phyloP scores from a whole-genome alignment of 1,140 invertebrate genomes.

The Schmidtea mediterranea region DNA sequence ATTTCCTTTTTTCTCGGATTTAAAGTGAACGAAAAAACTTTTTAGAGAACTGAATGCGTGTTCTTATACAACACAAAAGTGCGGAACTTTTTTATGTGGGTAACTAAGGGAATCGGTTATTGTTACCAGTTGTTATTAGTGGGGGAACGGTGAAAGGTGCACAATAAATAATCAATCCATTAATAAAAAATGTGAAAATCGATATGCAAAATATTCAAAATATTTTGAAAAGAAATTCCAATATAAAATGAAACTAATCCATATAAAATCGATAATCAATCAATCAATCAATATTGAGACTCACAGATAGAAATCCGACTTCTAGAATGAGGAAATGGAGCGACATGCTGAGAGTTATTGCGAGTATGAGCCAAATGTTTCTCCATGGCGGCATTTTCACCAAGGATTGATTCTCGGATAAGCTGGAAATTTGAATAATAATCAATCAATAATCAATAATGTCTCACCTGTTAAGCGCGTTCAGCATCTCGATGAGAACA shows the following conservation, averaged over 20 bases:
- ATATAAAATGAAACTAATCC: constrained; percentile 9
- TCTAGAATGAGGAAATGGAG: constrained; percentile 98
- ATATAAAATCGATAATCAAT: constrained; percentile 7
- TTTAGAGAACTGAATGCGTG: too few species aligned
- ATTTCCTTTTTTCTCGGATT: too few species aligned
- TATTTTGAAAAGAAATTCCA: too few species aligned
- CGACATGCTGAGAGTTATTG: constrained; percentile 90
- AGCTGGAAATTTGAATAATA: constrained; percentile 30
- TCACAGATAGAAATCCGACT: constrained; percentile 78
- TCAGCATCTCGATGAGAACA: constrained; percentile 27
- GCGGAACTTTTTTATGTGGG: too few species aligned
- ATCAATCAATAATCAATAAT: constrained; percentile 14
- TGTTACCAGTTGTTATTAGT: too few species aligned
- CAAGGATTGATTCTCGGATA: constrained; percentile 96
- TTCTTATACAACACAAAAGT: too few species aligned
- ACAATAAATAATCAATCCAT: too few species aligned
- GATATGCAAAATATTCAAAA: too few species aligned
- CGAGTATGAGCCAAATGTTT: constrained; percentile 83
- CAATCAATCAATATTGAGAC: background rate
- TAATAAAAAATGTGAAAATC: too few species aligned
- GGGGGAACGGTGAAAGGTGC: too few species aligned
- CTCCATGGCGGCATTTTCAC: constrained; percentile 90
- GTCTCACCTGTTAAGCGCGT: constrained; percentile 26
- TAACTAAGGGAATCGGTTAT: too few species aligned
- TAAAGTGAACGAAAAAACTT: too few species aligned